Evolutionary conservation across 2,797 vertebrate genomes (phyloP).

Genomic region (Oceanodroma leucorhoa): DNA sequence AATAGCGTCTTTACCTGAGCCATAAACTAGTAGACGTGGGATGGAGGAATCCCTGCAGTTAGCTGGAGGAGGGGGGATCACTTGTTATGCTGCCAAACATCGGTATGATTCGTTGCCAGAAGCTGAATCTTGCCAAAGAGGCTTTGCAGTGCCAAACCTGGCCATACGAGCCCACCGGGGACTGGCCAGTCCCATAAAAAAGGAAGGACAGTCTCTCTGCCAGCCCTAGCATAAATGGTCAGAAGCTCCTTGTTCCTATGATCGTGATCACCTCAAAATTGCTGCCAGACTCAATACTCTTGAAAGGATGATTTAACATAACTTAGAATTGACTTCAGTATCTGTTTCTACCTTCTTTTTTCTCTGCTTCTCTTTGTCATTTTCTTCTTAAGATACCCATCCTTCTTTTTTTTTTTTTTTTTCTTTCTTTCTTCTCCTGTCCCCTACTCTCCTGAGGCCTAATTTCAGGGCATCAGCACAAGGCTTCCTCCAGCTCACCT

Average conservation of each 20-base stretch:
- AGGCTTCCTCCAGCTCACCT: neutral
- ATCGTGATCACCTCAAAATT: neutral
- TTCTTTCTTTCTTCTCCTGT: neutral
- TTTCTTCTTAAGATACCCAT: neutral
- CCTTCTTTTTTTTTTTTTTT: neutral
- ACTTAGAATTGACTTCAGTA: neutral
- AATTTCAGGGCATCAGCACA: neutral
- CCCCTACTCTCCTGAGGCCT: neutral
- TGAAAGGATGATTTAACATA: neutral
- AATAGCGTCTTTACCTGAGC: neutral
- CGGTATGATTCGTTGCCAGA: fast-evolving
- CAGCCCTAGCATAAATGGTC: neutral
- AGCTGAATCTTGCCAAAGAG: neutral
- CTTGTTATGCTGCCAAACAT: neutral
- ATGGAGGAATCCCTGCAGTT: neutral
- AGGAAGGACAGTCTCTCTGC: neutral
- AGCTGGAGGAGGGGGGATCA: neutral
- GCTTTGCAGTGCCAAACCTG: neutral
- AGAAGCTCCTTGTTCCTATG: neutral
- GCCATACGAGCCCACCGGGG: fast-evolving
- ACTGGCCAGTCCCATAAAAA: neutral
- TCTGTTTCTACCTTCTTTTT: neutral
- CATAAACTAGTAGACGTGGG: neutral
- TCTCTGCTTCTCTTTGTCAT: neutral
- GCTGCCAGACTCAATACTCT: neutral